Percentiles rank a stretch among this genome's conserved stretches.
These are phyloP conservation scores for Urophycis tenuis DNA, from an alignment of 2,797 vertebrate genomes.

Conservation along the genomic window DNA sequence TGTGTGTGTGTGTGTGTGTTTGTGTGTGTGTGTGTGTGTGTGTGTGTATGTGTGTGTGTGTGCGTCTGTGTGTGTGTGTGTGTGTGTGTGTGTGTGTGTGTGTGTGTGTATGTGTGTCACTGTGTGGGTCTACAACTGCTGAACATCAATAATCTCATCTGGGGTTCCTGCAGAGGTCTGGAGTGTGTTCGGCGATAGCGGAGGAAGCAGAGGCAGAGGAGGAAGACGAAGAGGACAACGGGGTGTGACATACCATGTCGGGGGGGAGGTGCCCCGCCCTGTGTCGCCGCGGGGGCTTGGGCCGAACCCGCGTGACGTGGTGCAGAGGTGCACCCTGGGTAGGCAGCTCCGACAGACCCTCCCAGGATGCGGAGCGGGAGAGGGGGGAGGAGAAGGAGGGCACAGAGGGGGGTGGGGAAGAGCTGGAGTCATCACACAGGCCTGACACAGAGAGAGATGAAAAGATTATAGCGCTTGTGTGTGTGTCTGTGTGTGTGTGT, in stretches of 20 bases:
- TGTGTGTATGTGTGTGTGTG: no score
- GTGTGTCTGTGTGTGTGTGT: background rate
- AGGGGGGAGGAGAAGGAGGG: constrained; percentile 52
- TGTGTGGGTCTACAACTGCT: background rate
- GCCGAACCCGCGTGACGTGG: constrained; percentile 77
- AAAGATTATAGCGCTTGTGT: constrained; percentile 2
- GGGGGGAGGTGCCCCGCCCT: constrained; percentile 61
- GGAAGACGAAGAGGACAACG: background rate
- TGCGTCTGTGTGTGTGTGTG: no score
- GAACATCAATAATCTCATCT: background rate
- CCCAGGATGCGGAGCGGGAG: constrained; percentile 70
- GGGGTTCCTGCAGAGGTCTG: background rate
- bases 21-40: no score
- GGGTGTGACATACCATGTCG: constrained; percentile 32
- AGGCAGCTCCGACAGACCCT: constrained; percentile 76
- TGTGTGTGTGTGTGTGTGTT: no score
- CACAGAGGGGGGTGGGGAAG: constrained; percentile 49
- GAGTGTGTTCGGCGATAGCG: background rate
- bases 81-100: background rate
- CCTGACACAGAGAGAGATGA: constrained; percentile 39
- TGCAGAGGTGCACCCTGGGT: constrained; percentile 80
- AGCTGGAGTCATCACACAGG: constrained; percentile 64
- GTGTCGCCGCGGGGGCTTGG: constrained; percentile 74
- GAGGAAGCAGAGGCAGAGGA: background rate
- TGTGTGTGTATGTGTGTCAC: background rate